Evolutionary conservation across 2,797 vertebrate genomes (phyloP).

Genomic region (Hoplostethus mediterraneus): DNA sequence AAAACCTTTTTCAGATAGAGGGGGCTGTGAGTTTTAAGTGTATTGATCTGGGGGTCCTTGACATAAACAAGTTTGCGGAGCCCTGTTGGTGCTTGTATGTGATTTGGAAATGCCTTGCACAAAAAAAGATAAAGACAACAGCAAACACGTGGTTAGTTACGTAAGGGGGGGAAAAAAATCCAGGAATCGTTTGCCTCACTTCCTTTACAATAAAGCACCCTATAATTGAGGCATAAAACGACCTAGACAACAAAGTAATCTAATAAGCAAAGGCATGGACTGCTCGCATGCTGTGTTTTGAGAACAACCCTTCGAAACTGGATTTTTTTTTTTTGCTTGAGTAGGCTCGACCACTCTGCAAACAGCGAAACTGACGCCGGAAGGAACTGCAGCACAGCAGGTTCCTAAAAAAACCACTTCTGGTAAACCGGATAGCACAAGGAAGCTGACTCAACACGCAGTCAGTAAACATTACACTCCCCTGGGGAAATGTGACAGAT

Average conservation of each 20-base stretch:
- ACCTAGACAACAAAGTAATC: neutral
- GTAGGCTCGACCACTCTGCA: constrained; percentile 40
- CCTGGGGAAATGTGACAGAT: constrained; percentile 49
- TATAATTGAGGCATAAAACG: neutral
- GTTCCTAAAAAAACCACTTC: constrained; percentile 74
- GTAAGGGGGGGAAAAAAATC: constrained; percentile 2
- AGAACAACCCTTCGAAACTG: constrained; percentile 41
- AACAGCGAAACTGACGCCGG: constrained; percentile 60
- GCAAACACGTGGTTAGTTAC: neutral
- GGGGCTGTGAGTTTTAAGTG: neutral
- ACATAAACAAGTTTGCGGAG: neutral
- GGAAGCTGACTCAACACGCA: constrained; percentile 69
- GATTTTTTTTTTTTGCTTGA: constrained; percentile 19
- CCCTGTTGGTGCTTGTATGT: too few species aligned
- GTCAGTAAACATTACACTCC: constrained; percentile 62
- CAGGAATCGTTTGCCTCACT: neutral
- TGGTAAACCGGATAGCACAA: constrained; percentile 69
- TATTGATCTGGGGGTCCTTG: neutral
- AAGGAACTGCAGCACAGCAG: constrained; percentile 56
- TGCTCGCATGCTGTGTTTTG: neutral
- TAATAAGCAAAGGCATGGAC: neutral
- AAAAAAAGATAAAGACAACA: constrained; percentile 10
- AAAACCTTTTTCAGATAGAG: too few species aligned
- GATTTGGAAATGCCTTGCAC: neutral
- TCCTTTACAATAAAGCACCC: neutral